phyloP scores from a whole-genome alignment of 2,888 invertebrate species.

The Autographa pulchrina region DNA sequence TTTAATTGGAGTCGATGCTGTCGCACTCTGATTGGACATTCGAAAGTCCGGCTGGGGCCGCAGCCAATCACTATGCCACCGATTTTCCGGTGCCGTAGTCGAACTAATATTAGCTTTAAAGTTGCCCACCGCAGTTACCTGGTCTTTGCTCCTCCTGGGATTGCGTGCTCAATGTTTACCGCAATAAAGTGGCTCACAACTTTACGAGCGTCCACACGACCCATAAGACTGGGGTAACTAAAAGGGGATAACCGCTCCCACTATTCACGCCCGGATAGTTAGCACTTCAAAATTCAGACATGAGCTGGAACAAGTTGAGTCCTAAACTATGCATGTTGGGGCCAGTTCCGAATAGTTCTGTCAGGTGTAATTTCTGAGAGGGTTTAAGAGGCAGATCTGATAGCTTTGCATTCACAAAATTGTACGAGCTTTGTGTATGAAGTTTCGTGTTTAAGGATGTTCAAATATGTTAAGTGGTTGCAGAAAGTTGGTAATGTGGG shows the following conservation, averaged over 20 bases:
- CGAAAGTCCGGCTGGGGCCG: slow-evolving; percentile 39
- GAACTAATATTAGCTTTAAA: slow-evolving; percentile 58
- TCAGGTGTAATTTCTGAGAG: slow-evolving; percentile 60
- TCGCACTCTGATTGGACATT: slow-evolving; percentile 54
- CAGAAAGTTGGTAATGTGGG: slow-evolving; percentile 12
- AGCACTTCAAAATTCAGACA: slow-evolving; percentile 68
- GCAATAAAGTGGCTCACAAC: slow-evolving; percentile 50
- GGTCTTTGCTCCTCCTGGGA: slow-evolving; percentile 52
- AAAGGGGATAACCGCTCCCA: slow-evolving; percentile 55
- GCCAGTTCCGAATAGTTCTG: slow-evolving; percentile 62
- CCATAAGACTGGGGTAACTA: slow-evolving; percentile 54
- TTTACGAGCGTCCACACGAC: slow-evolving; percentile 45
- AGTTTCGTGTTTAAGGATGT: background rate
- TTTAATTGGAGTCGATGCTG: slow-evolving; percentile 54
- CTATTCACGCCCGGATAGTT: slow-evolving; percentile 62
- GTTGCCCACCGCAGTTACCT: slow-evolving; percentile 54
- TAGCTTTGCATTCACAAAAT: slow-evolving; percentile 43
- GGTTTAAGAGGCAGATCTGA: slow-evolving; percentile 37
- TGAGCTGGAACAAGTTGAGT: slow-evolving; percentile 65
- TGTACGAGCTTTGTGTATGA: slow-evolving; percentile 37
- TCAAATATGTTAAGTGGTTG: slow-evolving; percentile 48
- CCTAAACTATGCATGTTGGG: slow-evolving; percentile 66
- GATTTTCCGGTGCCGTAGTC: slow-evolving; percentile 49
- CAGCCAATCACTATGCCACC: slow-evolving; percentile 53
- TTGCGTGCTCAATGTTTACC: slow-evolving; percentile 54